Evolutionary conservation across 1,140 invertebrate genomes (phyloP).

Genomic region (Eufriesea mexicana): DNA sequence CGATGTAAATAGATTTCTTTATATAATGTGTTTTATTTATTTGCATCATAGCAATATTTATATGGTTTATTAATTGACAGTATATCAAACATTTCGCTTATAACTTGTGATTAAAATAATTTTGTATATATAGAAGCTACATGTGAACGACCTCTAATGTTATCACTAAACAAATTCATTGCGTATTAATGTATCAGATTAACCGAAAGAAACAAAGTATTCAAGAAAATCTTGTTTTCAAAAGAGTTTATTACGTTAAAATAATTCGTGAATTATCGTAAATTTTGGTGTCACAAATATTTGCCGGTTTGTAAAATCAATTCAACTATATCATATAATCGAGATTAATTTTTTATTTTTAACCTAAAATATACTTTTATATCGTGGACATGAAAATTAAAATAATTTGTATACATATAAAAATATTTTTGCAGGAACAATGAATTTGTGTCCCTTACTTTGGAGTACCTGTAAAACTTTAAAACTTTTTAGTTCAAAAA

Average conservation of each 20-base stretch:
- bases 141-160: conserved; percentile 73
- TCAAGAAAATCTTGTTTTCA: neutral
- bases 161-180: conserved; percentile 5
- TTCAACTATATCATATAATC: neutral
- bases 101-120: neutral
- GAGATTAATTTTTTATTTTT: neutral
- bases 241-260: neutral
- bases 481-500: neutral
- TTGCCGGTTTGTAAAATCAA: neutral
- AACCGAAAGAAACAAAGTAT: neutral
- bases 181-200: neutral
- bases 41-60: neutral
- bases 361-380: neutral
- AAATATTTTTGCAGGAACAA: conserved; percentile 37
- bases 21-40: conserved; percentile 23
- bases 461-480: neutral
- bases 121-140: conserved; percentile 54
- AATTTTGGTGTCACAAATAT: neutral
- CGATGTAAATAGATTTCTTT: conserved; percentile 16
- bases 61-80: neutral
- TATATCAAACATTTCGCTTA: neutral
- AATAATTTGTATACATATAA: neutral
- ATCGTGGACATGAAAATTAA: too few relatives aligned
- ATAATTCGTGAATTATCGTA: neutral
- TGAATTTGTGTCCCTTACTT: conserved; percentile 30